Conservation (phyloP, 2,888 invertebrate genomes). For the Netelia fuscicornis region DNA sequence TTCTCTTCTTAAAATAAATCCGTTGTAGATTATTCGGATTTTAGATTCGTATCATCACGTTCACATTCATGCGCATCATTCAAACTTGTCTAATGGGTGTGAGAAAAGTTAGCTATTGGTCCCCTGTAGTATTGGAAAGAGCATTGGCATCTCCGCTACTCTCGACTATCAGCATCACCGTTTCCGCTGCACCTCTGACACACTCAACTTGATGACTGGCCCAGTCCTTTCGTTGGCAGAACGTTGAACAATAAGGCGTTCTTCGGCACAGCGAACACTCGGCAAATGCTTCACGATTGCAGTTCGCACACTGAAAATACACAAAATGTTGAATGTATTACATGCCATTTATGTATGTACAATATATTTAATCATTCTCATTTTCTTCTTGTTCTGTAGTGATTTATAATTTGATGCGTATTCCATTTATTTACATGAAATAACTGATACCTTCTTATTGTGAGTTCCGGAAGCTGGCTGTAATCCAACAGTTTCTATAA, state of each 20-base stretch:
- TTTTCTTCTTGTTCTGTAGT: not conserved
- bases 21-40: conserved; percentile 1
- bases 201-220: conserved; percentile 94
- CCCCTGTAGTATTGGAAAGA: conserved; percentile 77
- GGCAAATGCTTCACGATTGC: conserved; percentile 94
- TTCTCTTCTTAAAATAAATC: conserved; percentile 15
- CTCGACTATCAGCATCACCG: conserved; percentile 95
- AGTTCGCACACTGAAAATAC: conserved; percentile 91
- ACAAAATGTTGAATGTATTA: conserved; percentile 15
- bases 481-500: conserved; percentile 86
- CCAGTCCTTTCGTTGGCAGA: conserved; percentile 97
- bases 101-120: conserved; percentile 79
- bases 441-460: conserved; percentile 89
- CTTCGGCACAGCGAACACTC: conserved; percentile 95
- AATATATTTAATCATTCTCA: conserved; percentile 3
- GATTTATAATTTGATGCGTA: not conserved
- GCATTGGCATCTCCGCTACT: conserved; percentile 85
- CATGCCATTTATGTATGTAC: not conserved
- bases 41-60: not conserved
- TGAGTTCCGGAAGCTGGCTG: conserved; percentile 88
- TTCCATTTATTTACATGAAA: not conserved
- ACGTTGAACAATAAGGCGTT: conserved; percentile 95
- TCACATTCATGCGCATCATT: not conserved
- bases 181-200: conserved; percentile 90
- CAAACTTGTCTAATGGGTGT: conserved; percentile 1